Evolutionary conservation across 1,140 invertebrate genomes (phyloP).

Genomic region (Meloidogyne floridensis): DNA sequence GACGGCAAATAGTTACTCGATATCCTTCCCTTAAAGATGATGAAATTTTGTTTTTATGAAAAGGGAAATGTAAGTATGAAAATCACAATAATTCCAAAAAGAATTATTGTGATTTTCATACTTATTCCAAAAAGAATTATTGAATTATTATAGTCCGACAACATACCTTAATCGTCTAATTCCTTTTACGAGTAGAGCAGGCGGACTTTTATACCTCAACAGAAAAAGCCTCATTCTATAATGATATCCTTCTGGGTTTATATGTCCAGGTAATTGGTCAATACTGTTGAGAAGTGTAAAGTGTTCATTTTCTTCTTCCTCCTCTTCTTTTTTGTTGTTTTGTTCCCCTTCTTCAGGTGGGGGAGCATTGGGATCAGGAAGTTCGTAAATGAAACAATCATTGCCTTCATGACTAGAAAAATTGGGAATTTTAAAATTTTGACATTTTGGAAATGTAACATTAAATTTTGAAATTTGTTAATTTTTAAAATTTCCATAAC

Average conservation of each 20-base stretch:
- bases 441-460: background rate
- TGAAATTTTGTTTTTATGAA: too few relatives aligned
- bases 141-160: too few relatives aligned
- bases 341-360: constrained; percentile 8
- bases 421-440: background rate
- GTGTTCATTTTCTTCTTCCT: constrained; percentile 30
- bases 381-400: constrained; percentile 65
- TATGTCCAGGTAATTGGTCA: constrained; percentile 60
- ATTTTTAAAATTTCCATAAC: background rate
- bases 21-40: constrained; percentile 54
- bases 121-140: too few relatives aligned
- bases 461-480: background rate
- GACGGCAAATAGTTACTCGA: constrained; percentile 64
- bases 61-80: too few relatives aligned
- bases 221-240: constrained; percentile 62
- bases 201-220: constrained; percentile 62
- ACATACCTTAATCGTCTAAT: constrained; percentile 62
- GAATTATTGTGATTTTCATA: too few relatives aligned
- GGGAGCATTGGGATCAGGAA: constrained; percentile 53
- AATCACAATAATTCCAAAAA: too few relatives aligned
- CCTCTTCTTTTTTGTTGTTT: constrained; percentile 23
- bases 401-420: constrained; percentile 55
- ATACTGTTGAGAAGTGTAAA: constrained; percentile 57
- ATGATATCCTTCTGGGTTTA: constrained; percentile 35
- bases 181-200: constrained; percentile 61